Conservation (phyloP, 2,797 vertebrate species). For the Acanthornis magna region DNA sequence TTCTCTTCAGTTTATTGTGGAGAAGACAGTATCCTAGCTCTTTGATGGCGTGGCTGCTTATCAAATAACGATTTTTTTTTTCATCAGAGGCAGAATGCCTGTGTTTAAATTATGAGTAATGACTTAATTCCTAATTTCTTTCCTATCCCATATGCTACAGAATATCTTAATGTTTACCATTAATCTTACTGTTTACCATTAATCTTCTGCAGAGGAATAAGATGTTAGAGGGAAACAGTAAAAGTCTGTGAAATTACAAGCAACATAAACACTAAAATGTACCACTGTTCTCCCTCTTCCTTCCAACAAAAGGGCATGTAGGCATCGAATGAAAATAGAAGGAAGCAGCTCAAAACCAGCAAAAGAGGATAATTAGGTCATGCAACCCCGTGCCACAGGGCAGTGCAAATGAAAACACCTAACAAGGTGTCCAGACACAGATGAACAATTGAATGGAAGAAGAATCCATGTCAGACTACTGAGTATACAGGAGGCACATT, state of each 20-base stretch:
- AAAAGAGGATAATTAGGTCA: not conserved
- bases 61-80: not conserved
- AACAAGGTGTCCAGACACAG: not conserved
- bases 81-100: not conserved
- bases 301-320: not conserved
- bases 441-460: not conserved
- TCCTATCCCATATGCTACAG: not conserved
- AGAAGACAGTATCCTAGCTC: not conserved
- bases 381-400: not conserved
- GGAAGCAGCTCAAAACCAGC: not conserved
- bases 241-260: not conserved
- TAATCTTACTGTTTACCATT: not conserved
- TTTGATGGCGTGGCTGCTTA: not conserved
- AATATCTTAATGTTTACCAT: not conserved
- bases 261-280: not conserved
- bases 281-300: not conserved
- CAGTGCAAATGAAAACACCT: not conserved
- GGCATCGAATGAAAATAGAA: not conserved
- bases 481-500: not conserved
- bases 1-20: not conserved
- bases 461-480: not conserved
- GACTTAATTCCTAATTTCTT: not conserved
- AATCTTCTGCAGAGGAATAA: not conserved
- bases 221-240: not conserved
- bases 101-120: not conserved